Evolutionary conservation across 2,113 vertebrate species (phyloP), one percentile per base, ranked within the genome.

Genomic region (Thunnus thynnus): DNA sequence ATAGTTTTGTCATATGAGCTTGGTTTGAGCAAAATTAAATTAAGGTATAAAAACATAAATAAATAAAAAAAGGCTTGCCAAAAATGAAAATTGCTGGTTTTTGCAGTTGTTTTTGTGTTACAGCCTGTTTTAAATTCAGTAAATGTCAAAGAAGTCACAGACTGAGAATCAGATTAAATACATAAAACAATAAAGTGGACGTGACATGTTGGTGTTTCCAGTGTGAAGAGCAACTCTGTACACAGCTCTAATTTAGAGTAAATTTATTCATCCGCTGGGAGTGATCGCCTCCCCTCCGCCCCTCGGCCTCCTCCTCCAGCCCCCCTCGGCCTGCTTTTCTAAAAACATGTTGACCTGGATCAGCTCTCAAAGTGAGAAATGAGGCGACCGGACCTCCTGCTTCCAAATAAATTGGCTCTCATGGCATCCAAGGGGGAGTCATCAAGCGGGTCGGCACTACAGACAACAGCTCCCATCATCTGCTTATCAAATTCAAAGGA

Each of bases 281-380:
- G 64, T 3, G 4, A 56, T 47, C 20, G 27, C 64, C 36, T 9
- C 7, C 36, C 36, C 36, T 41, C 36, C 36, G 10, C 7, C 36
- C 36, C 36, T 41, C 36, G 5, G 18, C 17, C 41, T 47, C 58
- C 77, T 61, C 58, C 71, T 56, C 50, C 58, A 18, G 5, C 14
- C 71, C 62, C 36, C 14, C 5, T 58, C 10, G 48, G 71, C 84
- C 89, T 87, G 85, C 47, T 92, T 91, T 91, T 84, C 85, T 83
- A 88, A 88, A 93, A 92, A 88, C 81, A 77, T 13, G 68, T 81
- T 93, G 92, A 93, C 91, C 91, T 93, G 87, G 80, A 89, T 93
- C 61, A 57, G 84, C 72, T 75, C 78, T 91, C 72, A 72, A 69
- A 85, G 81, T 87, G 86, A 93, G 76, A 85, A 88, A 91, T 74